Evolutionary conservation across 30 jellyfish, hydroid and myxozoan species (phyloP), one percentile per base, ranked within the genome.

Genomic region (Pelagia noctiluca): DNA sequence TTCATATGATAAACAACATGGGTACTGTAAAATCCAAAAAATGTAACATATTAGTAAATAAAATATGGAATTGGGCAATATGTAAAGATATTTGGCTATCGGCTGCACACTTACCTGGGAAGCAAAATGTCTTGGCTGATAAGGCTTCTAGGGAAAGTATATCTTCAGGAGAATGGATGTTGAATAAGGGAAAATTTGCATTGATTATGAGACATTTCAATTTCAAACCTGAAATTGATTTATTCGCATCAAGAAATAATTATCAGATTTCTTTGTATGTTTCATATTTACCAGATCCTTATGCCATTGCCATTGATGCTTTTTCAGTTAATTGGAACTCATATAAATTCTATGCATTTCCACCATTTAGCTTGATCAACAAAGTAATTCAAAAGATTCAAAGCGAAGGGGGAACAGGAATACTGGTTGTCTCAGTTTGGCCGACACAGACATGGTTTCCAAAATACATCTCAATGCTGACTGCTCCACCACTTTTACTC

Each of bases 391-490:
- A 49, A 21, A 69, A 69, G 35, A 69, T 69, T 11, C 33, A 69
- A 37, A 21, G 38, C 36, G 82, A 76, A 42, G 21, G 29, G n/a
- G 88, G 67, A 0, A 36, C 53, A 30, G 88, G 88, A 19, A 54
- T 53, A 31, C 35, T 42, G 2, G 72, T 80, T 31, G 19, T 66
- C 18, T 76, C 90, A 21, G 50, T 63, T 19, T 80, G 90, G 90
- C 90, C 90, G 22, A 62, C 90, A 21, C 83, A 80, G 30, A 35
- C 75, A 24, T 80, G 90, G 90, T 80, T 3, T 49, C 74, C 80
- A 0, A 7, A 4, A 10, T 62, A 33, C 50, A 49, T 3, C 35
- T 30, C 2, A 37, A 12, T 76, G 78, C 26, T 57, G 67, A 22
- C 29, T 26, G 35, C 22, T 16, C 29, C 78, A 10, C 92, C 85